phyloP scores from a whole-genome alignment of 2,888 invertebrate species.

The Galerucella calmariensis region DNA sequence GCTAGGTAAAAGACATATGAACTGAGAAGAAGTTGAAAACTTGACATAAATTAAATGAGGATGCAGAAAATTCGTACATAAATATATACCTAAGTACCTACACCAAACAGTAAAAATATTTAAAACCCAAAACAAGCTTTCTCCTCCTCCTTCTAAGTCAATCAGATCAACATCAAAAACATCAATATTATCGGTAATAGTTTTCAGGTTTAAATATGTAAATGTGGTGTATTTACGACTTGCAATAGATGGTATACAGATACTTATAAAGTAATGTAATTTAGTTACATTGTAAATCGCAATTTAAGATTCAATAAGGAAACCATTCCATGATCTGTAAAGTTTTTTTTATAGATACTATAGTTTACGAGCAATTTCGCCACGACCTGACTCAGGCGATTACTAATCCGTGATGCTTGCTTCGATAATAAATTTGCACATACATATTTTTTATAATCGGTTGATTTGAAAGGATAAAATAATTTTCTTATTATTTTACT shows the following conservation, averaged over 20 bases:
- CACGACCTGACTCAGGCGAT: slow-evolving; percentile 25
- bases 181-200: background rate
- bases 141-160: no score
- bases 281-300: slow-evolving; percentile 9
- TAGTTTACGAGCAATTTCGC: slow-evolving; percentile 22
- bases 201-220: background rate
- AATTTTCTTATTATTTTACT: background rate
- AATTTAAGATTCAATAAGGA: slow-evolving; percentile 28
- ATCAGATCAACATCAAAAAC: no score
- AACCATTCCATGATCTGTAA: slow-evolving; percentile 21
- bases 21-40: no score
- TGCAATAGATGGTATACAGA: no score
- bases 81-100: no score
- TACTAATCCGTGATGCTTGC: slow-evolving; percentile 20
- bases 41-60: no score
- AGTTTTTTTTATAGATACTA: slow-evolving; percentile 14
- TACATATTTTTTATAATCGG: slow-evolving; percentile 24
- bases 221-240: background rate
- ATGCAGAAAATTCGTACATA: no score
- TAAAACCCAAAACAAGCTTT: no score
- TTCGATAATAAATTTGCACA: background rate
- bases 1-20: no score
- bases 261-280: background rate
- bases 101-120: no score
- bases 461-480: background rate